Conservation (phyloP, 2,888 invertebrate species). For the Hirtodrosophila alboralis region DNA sequence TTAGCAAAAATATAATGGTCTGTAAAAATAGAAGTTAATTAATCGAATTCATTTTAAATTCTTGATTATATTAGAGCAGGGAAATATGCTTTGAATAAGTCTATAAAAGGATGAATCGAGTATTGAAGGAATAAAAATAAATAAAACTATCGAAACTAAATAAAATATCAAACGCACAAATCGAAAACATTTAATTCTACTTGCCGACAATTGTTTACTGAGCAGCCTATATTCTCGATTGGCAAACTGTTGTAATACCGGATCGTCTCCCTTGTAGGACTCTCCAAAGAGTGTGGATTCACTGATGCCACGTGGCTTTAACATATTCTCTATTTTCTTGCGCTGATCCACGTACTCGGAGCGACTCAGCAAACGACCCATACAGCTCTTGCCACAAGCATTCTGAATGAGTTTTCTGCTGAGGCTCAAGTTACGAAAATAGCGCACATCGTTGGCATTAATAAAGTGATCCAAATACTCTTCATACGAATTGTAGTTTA, state of each 20-base stretch:
- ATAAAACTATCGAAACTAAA: too few species aligned
- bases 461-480: conserved; percentile 57
- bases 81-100: too few species aligned
- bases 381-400: conserved; percentile 36
- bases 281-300: conserved; percentile 27
- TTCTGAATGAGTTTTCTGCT: conserved; percentile 36
- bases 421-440: conserved; percentile 30
- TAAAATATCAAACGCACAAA: too few species aligned
- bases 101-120: too few species aligned
- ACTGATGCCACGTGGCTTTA: conserved; percentile 14
- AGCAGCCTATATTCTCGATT: conserved; percentile 37
- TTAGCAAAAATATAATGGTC: conserved; percentile 55
- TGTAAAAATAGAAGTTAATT: conserved; percentile 1
- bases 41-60: background rate
- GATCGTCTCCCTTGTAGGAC: conserved; percentile 27
- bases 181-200: conserved; percentile 1
- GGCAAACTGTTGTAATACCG: conserved; percentile 47
- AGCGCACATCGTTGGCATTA: conserved; percentile 34
- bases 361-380: conserved; percentile 41
- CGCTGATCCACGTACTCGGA: conserved; percentile 33
- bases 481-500: conserved; percentile 36
- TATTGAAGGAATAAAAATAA: too few species aligned
- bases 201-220: conserved; percentile 43
- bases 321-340: conserved; percentile 3
- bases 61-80: too few species aligned